These are phyloP conservation scores for Choloepus didactylus DNA, from an alignment of 2,797 vertebrate species.

Conservation along the genomic window DNA sequence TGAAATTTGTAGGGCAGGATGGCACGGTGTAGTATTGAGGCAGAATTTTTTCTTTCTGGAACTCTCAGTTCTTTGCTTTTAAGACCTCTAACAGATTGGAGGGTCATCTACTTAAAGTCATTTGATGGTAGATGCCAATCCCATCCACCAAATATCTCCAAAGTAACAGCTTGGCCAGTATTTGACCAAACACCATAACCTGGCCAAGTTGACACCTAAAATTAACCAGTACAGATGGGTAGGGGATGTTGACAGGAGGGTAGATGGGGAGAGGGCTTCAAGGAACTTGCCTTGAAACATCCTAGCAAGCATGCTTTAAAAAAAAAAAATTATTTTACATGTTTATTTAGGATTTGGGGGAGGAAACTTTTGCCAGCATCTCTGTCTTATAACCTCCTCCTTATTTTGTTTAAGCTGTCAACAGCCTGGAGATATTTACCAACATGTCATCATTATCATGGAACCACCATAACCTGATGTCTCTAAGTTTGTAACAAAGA, in stretches of 20 bases:
- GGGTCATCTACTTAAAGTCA: too few species aligned
- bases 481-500: background rate
- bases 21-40: too few species aligned
- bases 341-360: background rate
- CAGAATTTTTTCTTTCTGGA: too few species aligned
- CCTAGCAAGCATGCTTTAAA: background rate
- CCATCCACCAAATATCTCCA: too few species aligned
- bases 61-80: too few species aligned
- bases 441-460: background rate
- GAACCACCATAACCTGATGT: background rate
- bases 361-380: background rate
- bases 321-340: background rate
- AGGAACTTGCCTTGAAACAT: slow-evolving; percentile 13
- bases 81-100: too few species aligned
- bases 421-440: background rate
- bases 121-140: too few species aligned
- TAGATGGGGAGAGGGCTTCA: background rate
- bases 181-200: too few species aligned
- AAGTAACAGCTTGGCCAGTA: too few species aligned
- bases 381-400: background rate
- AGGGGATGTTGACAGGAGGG: background rate
- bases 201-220: too few species aligned
- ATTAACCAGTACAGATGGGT: background rate
- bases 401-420: background rate
- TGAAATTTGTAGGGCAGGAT: too few species aligned